Base-by-base conservation (phyloP, 2,797 vertebrate species). In the Gambelia wislizenii region DNA sequence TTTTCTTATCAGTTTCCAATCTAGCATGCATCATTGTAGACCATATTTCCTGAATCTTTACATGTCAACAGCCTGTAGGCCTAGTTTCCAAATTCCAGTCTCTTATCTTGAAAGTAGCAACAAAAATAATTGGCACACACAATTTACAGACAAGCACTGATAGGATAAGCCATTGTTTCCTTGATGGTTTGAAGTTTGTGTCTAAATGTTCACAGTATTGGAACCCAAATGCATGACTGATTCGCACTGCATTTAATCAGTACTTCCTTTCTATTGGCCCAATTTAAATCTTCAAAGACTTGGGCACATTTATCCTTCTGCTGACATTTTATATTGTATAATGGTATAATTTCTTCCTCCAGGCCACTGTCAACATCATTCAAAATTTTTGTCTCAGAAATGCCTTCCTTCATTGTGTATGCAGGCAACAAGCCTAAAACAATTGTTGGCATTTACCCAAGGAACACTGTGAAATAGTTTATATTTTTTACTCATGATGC, bases 281-380 rank as follows among this genome's bases (percentile, higher is more conserved):
- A 87, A 61, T 87, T 87, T 82, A 47, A 85, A 74, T 61, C 44
- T 81, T 89, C 67, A 85, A 81, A 85, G 64, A 80, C 3, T 30
- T 13, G 49, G 77, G 44, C 30, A 81, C 77, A 75, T 89, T 85
- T 59, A 81, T 85, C 67, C 44, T 74, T 54, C 25, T 36, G 22
- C 47, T 78, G 64, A 42, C 47, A 70, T 84, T 89, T 80, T 80
- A 80, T 72, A 80, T 47, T 89, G 52, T 59, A 79, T 52, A 85
- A 81, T 25, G 49, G 69, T n/a, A 81, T 75, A 52, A 85, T 81
- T 81, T 85, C 30, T 52, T 52, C 54, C 77, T 85, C 36, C 42
- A 64, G 83, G 88, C 42, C 77, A 85, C 54, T 89, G 83, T 85
- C 77, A 75, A n/a, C 44, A 64, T 74, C 54, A 75, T 72, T 85